Evolutionary conservation across 2,113 vertebrate genomes (phyloP), one percentile per base, ranked within the genome.

Genomic region (Cygnus buccinator): DNA sequence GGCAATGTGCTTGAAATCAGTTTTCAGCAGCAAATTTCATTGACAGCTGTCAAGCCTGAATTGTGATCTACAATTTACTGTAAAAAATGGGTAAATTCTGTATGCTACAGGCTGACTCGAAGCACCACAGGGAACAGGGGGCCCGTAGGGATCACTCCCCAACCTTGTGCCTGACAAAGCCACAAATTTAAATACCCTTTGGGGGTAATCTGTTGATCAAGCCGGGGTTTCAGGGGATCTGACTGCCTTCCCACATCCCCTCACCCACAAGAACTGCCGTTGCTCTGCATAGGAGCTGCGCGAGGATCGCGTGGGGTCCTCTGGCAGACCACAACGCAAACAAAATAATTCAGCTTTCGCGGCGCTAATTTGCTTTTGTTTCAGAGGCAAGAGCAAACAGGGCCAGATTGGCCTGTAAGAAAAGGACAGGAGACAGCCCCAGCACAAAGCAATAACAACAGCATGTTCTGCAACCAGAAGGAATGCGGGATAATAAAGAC

Each of bases 401-500:
- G 91, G 80, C 75, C 71, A 63, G 89, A 95, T 19, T 75, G 84
- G 54, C 90, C 86, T 84, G 33, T 44, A 63, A 77, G 76, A 83
- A 78, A 75, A 75, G 91, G 93, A 94, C 85, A 87, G 93, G 86
- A 96, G 94, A 96, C 93, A 95, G 90, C 76, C 63, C 59, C 62
- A 77, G 91, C 67, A 68, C 54, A 94, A 91, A 94, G 92, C 90
- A 95, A 55, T 82, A 87, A 90, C 73, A 97, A 94, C 90, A 95
- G 84, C 91, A 75, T 94, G 93, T 97, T 97, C 96, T 95, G 94
- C 94, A 95, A 84, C 83, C 74, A 84, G 93, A 87, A 96, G 85
- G 96, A 97, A 96, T 97, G 96, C 71, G 71, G 90, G 86, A 95
- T 97, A 96, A 96, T 94, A 93, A 92, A 91, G 92, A 86, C 68